Percentiles rank a stretch among this genome's conserved stretches.
Conservation (phyloP, 2,888 invertebrate species). For the Macrosoma leucophasiata region DNA sequence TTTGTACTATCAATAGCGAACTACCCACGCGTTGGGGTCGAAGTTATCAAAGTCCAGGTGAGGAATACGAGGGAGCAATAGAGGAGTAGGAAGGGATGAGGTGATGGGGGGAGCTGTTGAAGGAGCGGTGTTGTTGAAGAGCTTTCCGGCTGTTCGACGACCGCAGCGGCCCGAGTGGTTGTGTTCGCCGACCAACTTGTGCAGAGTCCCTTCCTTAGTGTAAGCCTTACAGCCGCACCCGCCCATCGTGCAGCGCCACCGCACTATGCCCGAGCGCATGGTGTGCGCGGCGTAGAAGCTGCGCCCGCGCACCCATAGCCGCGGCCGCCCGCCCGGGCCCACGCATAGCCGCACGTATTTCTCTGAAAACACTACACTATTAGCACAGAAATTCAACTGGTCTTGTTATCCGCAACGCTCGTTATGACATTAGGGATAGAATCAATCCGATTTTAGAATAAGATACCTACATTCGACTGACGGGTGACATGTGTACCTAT, state of each 20-base stretch:
- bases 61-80: conserved; percentile 50
- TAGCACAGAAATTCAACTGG: too few species aligned
- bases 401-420: too few species aligned
- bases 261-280: conserved; percentile 67
- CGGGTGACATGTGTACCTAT: too few species aligned
- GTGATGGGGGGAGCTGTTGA: conserved; percentile 18
- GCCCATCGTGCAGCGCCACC: conserved; percentile 71
- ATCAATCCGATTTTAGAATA: too few species aligned
- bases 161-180: conserved; percentile 62
- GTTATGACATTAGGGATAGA: too few species aligned
- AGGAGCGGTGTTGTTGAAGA: conserved; percentile 31
- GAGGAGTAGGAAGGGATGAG: conserved; percentile 45
- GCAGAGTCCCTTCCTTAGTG: conserved; percentile 62
- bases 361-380: too few species aligned
- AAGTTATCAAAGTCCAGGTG: conserved; percentile 57
- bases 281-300: conserved; percentile 71
- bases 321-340: conserved; percentile 65
- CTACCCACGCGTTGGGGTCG: conserved; percentile 65
- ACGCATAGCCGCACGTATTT: conserved; percentile 60
- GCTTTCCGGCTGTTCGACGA: conserved; percentile 42
- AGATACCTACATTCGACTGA: too few species aligned
- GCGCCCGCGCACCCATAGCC: conserved; percentile 66
- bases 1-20: conserved; percentile 46
- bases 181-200: conserved; percentile 66
- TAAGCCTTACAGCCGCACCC: conserved; percentile 70